A percentile compares a stretch with the other conserved stretches of the same genome.
Evolutionary conservation across 2,797 vertebrate species (phyloP).

Genomic region (Karalla daura): DNA sequence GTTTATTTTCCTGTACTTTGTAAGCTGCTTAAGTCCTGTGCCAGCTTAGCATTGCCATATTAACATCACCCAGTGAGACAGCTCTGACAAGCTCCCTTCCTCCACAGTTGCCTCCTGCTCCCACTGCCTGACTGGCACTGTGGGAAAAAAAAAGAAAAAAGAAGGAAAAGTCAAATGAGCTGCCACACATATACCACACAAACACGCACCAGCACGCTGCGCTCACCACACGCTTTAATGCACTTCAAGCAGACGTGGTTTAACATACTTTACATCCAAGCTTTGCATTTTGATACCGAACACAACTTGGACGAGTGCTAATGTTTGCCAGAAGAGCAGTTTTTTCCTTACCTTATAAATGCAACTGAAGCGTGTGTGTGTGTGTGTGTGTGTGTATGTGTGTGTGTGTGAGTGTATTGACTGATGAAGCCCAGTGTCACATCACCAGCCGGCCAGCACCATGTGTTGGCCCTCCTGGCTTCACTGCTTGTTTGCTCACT

Average conservation of each 20-base stretch:
- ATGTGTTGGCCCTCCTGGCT: constrained; percentile 42
- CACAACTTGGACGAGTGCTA: constrained; percentile 30
- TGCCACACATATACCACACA: constrained; percentile 56
- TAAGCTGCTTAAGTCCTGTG: constrained; percentile 88
- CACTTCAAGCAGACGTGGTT: constrained; percentile 43
- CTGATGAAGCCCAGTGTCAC: constrained; percentile 61
- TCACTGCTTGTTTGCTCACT: constrained; percentile 44
- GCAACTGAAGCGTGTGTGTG: constrained; percentile 33
- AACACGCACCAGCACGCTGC: constrained; percentile 41
- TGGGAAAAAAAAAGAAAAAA: constrained; percentile 13
- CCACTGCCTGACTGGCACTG: constrained; percentile 69
- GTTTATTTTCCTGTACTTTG: constrained; percentile 86
- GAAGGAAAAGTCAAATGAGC: constrained; percentile 50
- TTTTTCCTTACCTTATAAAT: constrained; percentile 19
- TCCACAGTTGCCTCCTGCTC: constrained; percentile 72
- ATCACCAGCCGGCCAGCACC: constrained; percentile 54
- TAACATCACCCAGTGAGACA: constrained; percentile 86
- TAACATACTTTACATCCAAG: constrained; percentile 39
- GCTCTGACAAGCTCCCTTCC: constrained; percentile 83
- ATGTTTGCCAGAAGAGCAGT: constrained; percentile 11
- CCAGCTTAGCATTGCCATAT: constrained; percentile 87
- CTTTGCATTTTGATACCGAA: constrained; percentile 61
- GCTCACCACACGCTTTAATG: constrained; percentile 42
- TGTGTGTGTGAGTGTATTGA: constrained; percentile 43
- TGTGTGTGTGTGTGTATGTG: too few species aligned